Base-by-base conservation (phyloP, 92 coral and sea anemone species). In the Plumapathes pennacea region DNA sequence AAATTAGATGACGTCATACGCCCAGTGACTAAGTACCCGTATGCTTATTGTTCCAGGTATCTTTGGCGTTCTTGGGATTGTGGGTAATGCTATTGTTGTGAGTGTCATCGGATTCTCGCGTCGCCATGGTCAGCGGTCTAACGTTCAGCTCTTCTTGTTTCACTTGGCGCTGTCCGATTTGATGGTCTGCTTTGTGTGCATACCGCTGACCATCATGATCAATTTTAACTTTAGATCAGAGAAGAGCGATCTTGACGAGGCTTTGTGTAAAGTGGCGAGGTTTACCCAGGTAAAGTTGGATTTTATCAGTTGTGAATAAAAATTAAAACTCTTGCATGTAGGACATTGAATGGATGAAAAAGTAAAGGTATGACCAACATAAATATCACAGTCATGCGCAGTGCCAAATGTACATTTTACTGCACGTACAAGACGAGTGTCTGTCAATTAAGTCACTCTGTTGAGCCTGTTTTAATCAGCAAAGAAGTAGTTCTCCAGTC, bases 91-190 rank as follows among this genome's bases (percentile, higher is more conserved):
- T 13, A 25, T 65, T 14, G 95, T 87, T 20, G 80, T 82, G n/a
- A 51, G 71, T 23, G 64, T 87, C 8, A 81, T 87, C 31, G 51
- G 57, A 9, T 46, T 69, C 20, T 26, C 71, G 47, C 79, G 95
- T 29, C 63, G 73, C 24, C 84, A 72, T 2, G 89, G 95, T 10
- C 82, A 82, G 68, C 83, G 83, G 64, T 71, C 89, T 32, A 51
- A 85, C 19, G 95, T 87, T 0, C 95, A 87, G 58, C 43, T 87
- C 25, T 87, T 87, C 18, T 38, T 87, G 2, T 66, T 87, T 17
- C 89, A 87, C 46, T 59, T 87, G 52, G 95, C 95, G 26, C 57
- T 82, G 41, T 87, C 95, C 5, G 95, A 87, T 48, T 57, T 87
- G 60, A 74, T 87, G 67, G 95, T 87, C 24, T 87, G 95, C 49